These are phyloP conservation scores for Erebia ligea DNA, from an alignment of 2,888 invertebrate species.

Conservation along the genomic window DNA sequence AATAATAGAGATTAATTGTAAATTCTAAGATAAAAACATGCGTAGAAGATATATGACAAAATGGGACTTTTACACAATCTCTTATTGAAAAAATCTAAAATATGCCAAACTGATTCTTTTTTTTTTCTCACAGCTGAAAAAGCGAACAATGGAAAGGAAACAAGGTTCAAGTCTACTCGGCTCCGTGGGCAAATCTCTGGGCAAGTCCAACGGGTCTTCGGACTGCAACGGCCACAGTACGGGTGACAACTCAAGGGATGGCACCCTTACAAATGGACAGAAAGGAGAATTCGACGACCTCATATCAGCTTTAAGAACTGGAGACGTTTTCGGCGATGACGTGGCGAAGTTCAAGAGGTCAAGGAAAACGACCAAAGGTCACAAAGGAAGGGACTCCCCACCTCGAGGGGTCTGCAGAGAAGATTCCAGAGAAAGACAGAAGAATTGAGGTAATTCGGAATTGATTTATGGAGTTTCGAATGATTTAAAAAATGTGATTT, in stretches of 20 bases:
- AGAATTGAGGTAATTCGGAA: slow-evolving; percentile 59
- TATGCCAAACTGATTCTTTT: background rate
- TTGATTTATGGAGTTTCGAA: slow-evolving; percentile 29
- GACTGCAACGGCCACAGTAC: slow-evolving; percentile 83
- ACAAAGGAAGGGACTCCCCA: slow-evolving; percentile 76
- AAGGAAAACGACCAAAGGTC: slow-evolving; percentile 71
- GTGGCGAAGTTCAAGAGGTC: slow-evolving; percentile 92
- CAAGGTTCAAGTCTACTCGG: slow-evolving; percentile 90
- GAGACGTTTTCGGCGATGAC: slow-evolving; percentile 97
- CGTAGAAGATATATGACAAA: too few relatives aligned
- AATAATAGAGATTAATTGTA: too few relatives aligned
- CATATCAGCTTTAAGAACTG: slow-evolving; percentile 96
- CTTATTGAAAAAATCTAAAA: too few relatives aligned
- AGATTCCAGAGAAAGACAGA: slow-evolving; percentile 76
- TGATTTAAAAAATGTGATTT: slow-evolving; percentile 7
- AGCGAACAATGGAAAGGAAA: slow-evolving; percentile 93
- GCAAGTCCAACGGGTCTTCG: slow-evolving; percentile 73
- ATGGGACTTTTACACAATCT: too few relatives aligned
- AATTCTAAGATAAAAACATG: too few relatives aligned
- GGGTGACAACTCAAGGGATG: slow-evolving; percentile 64
- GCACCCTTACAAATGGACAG: slow-evolving; percentile 72
- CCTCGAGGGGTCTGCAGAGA: slow-evolving; percentile 71
- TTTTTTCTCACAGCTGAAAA: slow-evolving; percentile 84
- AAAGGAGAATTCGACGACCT: slow-evolving; percentile 98
- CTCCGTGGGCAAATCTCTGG: slow-evolving; percentile 88